Base-by-base conservation (phyloP, 2,113 vertebrate genomes). In the Oryzias woworae region DNA sequence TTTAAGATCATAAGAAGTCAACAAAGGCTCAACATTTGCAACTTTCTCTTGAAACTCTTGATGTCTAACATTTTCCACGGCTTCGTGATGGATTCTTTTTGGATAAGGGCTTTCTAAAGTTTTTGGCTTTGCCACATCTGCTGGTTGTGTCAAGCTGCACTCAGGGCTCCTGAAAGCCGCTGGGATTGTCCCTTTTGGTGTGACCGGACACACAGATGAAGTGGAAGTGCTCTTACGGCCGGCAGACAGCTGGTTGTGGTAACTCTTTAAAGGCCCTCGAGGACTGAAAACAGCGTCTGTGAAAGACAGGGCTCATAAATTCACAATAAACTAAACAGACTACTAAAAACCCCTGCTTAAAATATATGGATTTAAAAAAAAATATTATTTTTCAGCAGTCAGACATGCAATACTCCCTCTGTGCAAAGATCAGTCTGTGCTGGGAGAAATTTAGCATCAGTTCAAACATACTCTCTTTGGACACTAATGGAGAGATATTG, bases 401-500 rank as follows among this genome's bases (percentile, higher is more conserved):
- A n/a, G 4, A 43, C 36, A 41, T 56, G 2, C 44, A 13, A 47
- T 62, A 12, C 23, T 13, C 15, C 7, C 8, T 58, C 22, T 54
- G 1, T 66, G 26, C 17, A 10, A n/a, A 51, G 10, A 23, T 42
- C 22, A 10, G 18, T 50, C 46, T 15, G 12, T 49, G 57, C 7
- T 14, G 22, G 57, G 53, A 53, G 42, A 41, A 36, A 36, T 36
- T 36, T 36, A 36, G 36, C 36, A 36, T 36, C 36, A 12, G 10
- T 81, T 78, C 64, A 73, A 85, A 77, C 60, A 20, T 66, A 68
- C 66, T 14, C 65, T 78, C 71, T 60, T 17, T 62, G 59, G 67
- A 79, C 73, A 64, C 81, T 89, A 91, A 92, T 91, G 90, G 87
- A 63, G 23, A 85, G 53, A 61, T 91, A 92, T 92, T 89, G 92